phyloP scores from a whole-genome alignment of 2,888 invertebrate genomes.

The Drosophila merina region DNA sequence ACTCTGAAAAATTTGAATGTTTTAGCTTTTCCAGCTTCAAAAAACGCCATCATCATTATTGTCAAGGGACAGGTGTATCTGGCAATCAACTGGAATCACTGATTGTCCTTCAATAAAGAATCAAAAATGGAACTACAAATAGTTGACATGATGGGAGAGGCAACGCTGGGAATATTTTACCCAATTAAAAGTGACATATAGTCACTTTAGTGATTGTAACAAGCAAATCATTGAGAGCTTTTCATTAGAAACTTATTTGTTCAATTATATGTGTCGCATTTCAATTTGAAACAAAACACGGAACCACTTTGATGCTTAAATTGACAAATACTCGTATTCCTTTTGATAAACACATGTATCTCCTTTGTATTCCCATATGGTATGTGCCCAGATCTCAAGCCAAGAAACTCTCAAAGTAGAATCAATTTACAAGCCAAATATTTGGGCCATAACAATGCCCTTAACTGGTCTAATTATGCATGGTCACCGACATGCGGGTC shows the following conservation, averaged over 20 bases:
- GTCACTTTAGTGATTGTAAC: too few relatives aligned
- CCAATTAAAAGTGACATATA: neutral
- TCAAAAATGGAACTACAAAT: neutral
- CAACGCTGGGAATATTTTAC: neutral
- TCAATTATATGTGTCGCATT: too few relatives aligned
- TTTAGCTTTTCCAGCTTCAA: slow-evolving; percentile 14
- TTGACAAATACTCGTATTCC: neutral
- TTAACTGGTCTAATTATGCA: slow-evolving; percentile 65
- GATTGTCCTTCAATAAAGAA: slow-evolving; percentile 17
- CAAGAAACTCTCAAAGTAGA: slow-evolving; percentile 20
- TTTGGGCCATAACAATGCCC: slow-evolving; percentile 53
- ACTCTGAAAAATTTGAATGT: slow-evolving; percentile 27
- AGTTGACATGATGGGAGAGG: neutral
- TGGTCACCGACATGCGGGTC: slow-evolving; percentile 61
- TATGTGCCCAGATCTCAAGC: slow-evolving; percentile 8
- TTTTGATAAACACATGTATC: neutral
- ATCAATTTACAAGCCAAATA: slow-evolving; percentile 70
- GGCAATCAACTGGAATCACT: slow-evolving; percentile 30
- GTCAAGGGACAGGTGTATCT: slow-evolving; percentile 32
- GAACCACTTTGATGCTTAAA: neutral
- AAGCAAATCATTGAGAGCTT: neutral
- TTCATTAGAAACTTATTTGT: neutral
- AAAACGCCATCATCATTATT: slow-evolving; percentile 13
- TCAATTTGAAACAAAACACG: neutral
- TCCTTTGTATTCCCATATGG: neutral